Evolutionary conservation across 2,113 vertebrate species (phyloP).

Genomic region (Caracal caracal): DNA sequence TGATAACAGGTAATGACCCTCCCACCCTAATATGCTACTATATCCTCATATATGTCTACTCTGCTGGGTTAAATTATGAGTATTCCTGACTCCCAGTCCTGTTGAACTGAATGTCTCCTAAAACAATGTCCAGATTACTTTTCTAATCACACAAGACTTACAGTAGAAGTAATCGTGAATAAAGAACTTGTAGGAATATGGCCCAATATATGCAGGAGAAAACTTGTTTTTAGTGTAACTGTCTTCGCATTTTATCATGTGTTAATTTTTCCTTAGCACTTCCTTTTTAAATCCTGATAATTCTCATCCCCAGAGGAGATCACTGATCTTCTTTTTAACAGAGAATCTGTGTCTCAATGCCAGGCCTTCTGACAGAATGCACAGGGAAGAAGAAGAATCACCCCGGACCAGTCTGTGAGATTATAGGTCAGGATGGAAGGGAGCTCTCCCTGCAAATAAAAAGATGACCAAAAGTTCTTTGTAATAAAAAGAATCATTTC

Average conservation of each 20-base stretch:
- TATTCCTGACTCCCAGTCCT: neutral
- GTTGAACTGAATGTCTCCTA: neutral
- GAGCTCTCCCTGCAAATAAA: neutral
- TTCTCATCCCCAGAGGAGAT: neutral
- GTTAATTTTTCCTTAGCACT: conserved; percentile 3
- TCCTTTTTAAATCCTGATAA: conserved; percentile 25
- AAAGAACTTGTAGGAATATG: neutral
- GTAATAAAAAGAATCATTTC: conserved; percentile 43
- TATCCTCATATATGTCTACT: neutral
- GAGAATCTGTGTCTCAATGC: neutral
- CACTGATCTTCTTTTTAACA: neutral
- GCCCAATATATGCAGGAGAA: neutral
- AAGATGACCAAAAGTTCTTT: neutral
- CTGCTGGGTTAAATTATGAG: neutral
- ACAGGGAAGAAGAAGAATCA: neutral
- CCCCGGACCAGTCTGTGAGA: neutral
- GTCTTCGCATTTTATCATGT: neutral
- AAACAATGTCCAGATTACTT: neutral
- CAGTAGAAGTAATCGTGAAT: neutral
- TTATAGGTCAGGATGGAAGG: neutral
- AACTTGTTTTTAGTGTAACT: neutral
- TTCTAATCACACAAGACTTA: conserved; percentile 3
- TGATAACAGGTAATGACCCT: neutral
- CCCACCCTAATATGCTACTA: neutral
- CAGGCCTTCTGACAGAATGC: neutral